Conservation (phyloP, 2,797 vertebrate genomes). For the Peromyscus nudipes region DNA sequence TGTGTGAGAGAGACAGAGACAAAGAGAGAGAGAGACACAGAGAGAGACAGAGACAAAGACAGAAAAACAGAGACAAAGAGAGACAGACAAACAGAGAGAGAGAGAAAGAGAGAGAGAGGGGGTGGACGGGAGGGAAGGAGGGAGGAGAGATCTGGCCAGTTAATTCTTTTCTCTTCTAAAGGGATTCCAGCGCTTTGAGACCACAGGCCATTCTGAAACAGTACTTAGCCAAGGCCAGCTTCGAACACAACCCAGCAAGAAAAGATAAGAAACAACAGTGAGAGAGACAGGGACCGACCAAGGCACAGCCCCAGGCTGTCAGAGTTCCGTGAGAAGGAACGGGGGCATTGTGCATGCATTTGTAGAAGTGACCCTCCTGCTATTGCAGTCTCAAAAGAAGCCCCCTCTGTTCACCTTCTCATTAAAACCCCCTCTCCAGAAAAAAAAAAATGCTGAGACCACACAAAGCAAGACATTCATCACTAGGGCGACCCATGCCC, state of each 20-base stretch:
- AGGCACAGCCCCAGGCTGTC: background rate
- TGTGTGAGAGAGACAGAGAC: no score
- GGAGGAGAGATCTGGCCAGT: constrained; percentile 31
- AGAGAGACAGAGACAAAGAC: no score
- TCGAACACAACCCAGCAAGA: constrained; percentile 59
- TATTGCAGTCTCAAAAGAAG: constrained; percentile 82
- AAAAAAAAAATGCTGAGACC: constrained; percentile 81
- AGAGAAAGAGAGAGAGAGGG: no score
- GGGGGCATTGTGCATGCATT: constrained; percentile 73
- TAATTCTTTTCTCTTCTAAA: constrained; percentile 57
- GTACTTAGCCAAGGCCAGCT: constrained; percentile 30
- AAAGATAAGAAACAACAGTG: constrained; percentile 34
- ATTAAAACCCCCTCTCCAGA: constrained; percentile 83
- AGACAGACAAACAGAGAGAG: no score
- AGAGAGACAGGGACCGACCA: background rate
- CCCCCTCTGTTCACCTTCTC: constrained; percentile 82
- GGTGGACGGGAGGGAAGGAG: background rate
- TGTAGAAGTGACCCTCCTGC: constrained; percentile 81
- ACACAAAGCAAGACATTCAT: constrained; percentile 82
- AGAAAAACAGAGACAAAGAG: no score
- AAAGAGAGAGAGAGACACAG: no score
- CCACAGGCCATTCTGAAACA: constrained; percentile 54
- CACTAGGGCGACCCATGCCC: constrained; percentile 66
- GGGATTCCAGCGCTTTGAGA: constrained; percentile 62
- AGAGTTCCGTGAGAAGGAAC: constrained; percentile 72